Evolutionary conservation across 2,888 invertebrate genomes (phyloP).

Genomic region (Cephus nigrinus): DNA sequence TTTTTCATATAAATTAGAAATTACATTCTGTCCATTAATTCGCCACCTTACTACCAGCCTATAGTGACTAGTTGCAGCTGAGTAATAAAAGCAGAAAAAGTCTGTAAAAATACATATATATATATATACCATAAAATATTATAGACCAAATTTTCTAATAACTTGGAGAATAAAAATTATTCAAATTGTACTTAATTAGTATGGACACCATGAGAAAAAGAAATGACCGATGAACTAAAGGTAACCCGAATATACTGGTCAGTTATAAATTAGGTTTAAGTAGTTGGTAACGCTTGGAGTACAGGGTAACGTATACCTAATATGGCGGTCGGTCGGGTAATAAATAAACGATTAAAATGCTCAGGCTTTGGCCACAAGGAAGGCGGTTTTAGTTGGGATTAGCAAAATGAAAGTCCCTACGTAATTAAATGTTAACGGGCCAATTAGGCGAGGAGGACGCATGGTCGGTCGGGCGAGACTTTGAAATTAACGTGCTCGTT

Average conservation of each 20-base stretch:
- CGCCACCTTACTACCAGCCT: background rate
- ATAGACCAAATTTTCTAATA: background rate
- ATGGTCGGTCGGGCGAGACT: background rate
- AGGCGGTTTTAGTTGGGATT: background rate
- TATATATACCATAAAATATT: background rate
- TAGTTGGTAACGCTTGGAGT: background rate
- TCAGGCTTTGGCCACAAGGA: background rate
- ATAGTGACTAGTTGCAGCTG: too few species aligned
- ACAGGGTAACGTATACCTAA: background rate
- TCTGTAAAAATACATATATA: background rate
- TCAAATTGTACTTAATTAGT: background rate
- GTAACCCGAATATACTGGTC: too few species aligned
- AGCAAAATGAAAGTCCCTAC: background rate
- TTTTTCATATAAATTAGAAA: background rate
- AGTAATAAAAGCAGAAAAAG: background rate
- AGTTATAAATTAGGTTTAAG: background rate
- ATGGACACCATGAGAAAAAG: background rate
- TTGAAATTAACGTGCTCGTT: background rate
- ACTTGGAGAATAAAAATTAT: too few species aligned
- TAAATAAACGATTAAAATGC: background rate
- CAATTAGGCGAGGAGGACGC: background rate
- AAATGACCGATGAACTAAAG: background rate
- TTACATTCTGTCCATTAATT: background rate
- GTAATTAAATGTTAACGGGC: background rate
- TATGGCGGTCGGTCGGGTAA: background rate